A percentile compares a stretch with the other conserved stretches of the same genome.
phyloP scores from a whole-genome alignment of 1,140 invertebrate species.

The Cydia pomonella region DNA sequence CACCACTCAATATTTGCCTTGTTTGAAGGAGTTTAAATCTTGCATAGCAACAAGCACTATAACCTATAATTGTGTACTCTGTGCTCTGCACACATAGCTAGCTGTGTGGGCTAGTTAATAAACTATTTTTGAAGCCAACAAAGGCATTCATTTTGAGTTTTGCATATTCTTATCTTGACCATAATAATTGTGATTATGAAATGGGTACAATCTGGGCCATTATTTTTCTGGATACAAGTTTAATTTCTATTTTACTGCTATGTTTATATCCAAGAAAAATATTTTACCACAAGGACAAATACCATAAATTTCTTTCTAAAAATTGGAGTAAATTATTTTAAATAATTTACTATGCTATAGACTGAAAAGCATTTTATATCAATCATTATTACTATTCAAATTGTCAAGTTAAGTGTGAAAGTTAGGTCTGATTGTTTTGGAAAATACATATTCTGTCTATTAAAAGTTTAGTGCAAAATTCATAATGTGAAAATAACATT shows the following conservation, averaged over 20 bases:
- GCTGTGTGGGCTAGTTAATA: slow-evolving; percentile 25
- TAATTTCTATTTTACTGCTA: background rate
- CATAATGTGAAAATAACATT: too few species aligned
- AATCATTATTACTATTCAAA: too few species aligned
- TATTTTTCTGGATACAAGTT: background rate
- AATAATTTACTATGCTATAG: too few species aligned
- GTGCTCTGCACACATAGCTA: slow-evolving; percentile 48
- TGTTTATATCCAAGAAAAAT: background rate
- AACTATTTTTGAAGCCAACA: slow-evolving; percentile 8
- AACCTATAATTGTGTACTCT: slow-evolving; percentile 66
- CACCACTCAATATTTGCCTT: slow-evolving; percentile 28
- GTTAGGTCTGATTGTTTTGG: too few species aligned
- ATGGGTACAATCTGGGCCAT: background rate
- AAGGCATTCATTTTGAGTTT: slow-evolving; percentile 4
- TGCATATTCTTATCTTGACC: background rate
- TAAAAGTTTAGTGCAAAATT: too few species aligned
- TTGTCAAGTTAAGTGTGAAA: too few species aligned
- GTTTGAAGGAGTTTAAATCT: slow-evolving; percentile 53
- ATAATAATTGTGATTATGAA: background rate
- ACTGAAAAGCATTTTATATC: too few species aligned
- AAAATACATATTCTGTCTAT: too few species aligned
- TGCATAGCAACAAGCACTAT: slow-evolving; percentile 72
- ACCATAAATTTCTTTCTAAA: too few species aligned
- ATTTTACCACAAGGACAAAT: background rate
- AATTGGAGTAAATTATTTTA: too few species aligned